Evolutionary conservation across 2,113 vertebrate genomes (phyloP).

Genomic region (Pachyramphus minor): DNA sequence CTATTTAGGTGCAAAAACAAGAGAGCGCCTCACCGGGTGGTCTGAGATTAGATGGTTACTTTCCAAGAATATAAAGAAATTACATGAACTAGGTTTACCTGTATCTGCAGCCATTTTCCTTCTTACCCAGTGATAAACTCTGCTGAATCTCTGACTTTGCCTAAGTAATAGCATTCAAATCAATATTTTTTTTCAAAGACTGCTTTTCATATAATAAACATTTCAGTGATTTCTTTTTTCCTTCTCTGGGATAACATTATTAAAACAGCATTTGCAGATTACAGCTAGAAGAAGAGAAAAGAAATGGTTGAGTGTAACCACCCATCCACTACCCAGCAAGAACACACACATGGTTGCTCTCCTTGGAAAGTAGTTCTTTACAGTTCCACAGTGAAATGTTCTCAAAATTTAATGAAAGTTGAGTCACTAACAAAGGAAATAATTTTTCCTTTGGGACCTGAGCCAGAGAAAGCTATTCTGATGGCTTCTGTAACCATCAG

Average conservation of each 20-base stretch:
- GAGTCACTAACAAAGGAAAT: not conserved
- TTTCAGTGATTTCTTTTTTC: not conserved
- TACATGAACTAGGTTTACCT: not conserved
- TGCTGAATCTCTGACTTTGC: not conserved
- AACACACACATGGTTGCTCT: not conserved
- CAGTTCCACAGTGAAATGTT: not conserved
- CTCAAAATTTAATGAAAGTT: not conserved
- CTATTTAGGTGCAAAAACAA: not conserved
- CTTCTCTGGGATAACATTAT: not conserved
- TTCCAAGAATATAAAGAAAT: not conserved
- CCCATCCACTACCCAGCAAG: not conserved
- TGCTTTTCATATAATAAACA: not conserved
- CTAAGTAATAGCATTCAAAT: not conserved
- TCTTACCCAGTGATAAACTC: not conserved
- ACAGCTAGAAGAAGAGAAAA: not conserved
- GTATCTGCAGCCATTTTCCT: not conserved
- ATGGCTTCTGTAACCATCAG: not conserved
- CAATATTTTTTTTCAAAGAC: not conserved
- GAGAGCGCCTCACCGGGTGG: not conserved
- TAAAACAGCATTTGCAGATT: not conserved
- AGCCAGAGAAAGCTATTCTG: not conserved
- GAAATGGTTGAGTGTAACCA: not conserved
- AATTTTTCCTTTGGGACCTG: not conserved
- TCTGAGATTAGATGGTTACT: not conserved
- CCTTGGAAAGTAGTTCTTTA: not conserved